A percentile compares a stretch with the other conserved stretches of the same genome.
Conservation (phyloP, 2,888 invertebrate species). For the Caenorhabditis uteleia region DNA sequence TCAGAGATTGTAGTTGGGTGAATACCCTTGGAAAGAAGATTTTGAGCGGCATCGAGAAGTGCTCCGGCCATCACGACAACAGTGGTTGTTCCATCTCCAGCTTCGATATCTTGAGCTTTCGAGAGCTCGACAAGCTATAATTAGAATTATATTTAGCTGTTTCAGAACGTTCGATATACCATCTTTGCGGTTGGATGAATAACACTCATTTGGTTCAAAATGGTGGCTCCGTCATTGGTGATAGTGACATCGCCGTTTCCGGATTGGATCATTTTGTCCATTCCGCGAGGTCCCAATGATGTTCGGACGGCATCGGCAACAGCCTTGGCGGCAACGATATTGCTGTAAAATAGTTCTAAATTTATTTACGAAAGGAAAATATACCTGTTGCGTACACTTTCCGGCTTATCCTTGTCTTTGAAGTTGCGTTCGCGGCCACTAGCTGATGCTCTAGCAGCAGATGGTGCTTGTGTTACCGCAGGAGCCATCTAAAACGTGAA, state of each 20-base stretch:
- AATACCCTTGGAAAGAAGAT: slow-evolving; percentile 85
- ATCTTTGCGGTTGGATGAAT: slow-evolving; percentile 98
- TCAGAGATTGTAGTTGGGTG: slow-evolving; percentile 98
- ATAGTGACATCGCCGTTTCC: slow-evolving; percentile 97
- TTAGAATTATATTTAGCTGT: background rate
- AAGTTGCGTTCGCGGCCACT: slow-evolving; percentile 49
- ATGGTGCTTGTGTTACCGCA: slow-evolving; percentile 31
- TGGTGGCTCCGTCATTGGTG: slow-evolving; percentile 99
- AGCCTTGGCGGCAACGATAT: slow-evolving; percentile 96
- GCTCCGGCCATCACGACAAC: slow-evolving; percentile 95
- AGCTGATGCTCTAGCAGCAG: slow-evolving; percentile 37
- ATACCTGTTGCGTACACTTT: slow-evolving; percentile 69
- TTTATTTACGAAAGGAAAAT: background rate
- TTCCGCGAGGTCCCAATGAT: slow-evolving; percentile 92
- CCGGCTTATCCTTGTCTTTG: slow-evolving; percentile 80
- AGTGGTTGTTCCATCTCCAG: slow-evolving; percentile 98
- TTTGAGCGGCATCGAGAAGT: slow-evolving; percentile 89
- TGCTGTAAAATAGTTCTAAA: too few relatives aligned
- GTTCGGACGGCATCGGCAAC: slow-evolving; percentile 98
- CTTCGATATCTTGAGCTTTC: slow-evolving; percentile 94
- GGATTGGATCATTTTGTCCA: slow-evolving; percentile 99
- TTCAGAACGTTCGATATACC: too few relatives aligned
- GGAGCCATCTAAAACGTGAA: slow-evolving; percentile 38
- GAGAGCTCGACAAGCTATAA: slow-evolving; percentile 97
- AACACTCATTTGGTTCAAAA: slow-evolving; percentile 97